Conservation (phyloP, 1,140 invertebrate genomes). For the Campodea augens region DNA sequence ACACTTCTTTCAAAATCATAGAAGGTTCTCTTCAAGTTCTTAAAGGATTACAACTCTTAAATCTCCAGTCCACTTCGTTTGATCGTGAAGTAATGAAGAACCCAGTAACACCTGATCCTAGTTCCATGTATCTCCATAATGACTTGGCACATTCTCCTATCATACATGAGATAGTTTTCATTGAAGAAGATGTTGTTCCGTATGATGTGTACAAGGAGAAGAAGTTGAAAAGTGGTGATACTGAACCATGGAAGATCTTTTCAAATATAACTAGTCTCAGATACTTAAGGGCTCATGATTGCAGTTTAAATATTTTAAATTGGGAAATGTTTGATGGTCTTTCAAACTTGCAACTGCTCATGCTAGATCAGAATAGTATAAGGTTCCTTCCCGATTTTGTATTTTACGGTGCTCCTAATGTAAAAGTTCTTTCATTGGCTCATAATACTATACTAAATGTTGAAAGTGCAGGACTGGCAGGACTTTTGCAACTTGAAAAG, state of each 20-base stretch:
- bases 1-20: not conserved
- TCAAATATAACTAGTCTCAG: slow-evolving; percentile 31
- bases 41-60: slow-evolving; percentile 7
- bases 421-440: slow-evolving; percentile 38
- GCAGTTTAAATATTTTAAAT: slow-evolving; percentile 35
- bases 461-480: slow-evolving; percentile 41
- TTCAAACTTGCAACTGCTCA: slow-evolving; percentile 33
- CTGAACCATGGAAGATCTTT: too few species aligned
- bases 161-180: too few species aligned
- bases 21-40: slow-evolving; percentile 7
- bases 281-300: slow-evolving; percentile 34
- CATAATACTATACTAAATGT: slow-evolving; percentile 38
- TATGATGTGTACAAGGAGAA: slow-evolving; percentile 38
- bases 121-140: too few species aligned
- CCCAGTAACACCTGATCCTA: too few species aligned
- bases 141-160: too few species aligned
- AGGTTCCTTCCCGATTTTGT: slow-evolving; percentile 42
- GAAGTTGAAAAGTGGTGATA: slow-evolving; percentile 25
- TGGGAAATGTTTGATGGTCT: slow-evolving; percentile 50
- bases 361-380: slow-evolving; percentile 39
- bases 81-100: too few species aligned
- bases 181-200: slow-evolving; percentile 26
- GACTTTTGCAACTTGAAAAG: slow-evolving; percentile 37
- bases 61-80: too few species aligned
- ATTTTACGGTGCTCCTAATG: slow-evolving; percentile 40